Conservation (phyloP, 64 coral and sea anemone genomes). For the Pocillopora verrucosa region DNA sequence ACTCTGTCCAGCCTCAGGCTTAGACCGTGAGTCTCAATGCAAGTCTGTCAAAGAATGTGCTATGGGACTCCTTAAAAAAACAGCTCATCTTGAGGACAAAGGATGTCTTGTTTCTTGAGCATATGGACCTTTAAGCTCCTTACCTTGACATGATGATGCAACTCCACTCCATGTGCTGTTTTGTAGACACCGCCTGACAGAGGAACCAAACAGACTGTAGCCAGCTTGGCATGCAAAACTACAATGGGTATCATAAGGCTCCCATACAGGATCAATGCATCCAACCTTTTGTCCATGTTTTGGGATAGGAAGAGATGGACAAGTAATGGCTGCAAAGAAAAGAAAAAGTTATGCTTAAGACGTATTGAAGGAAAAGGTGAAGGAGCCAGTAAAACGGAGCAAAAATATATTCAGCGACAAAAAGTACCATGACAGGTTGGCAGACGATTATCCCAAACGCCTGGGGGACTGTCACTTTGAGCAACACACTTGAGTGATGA, state of each 20-base stretch:
- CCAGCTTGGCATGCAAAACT: conserved; percentile 47
- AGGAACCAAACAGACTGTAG: conserved; percentile 23
- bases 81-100: too few species aligned
- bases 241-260: conserved; percentile 36
- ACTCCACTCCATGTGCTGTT: conserved; percentile 52
- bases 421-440: conserved; percentile 5
- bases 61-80: too few species aligned
- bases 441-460: conserved; percentile 20
- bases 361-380: too few species aligned
- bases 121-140: not conserved
- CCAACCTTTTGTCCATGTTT: conserved; percentile 14
- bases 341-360: too few species aligned
- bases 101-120: too few species aligned
- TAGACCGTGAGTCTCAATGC: too few species aligned
- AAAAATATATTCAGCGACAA: not conserved
- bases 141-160: conserved; percentile 33
- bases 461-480: not conserved
- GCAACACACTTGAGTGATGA: conserved; percentile 16
- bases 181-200: conserved; percentile 24
- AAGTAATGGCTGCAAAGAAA: conserved; percentile 9
- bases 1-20: too few species aligned
- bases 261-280: not conserved
- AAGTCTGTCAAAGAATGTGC: too few species aligned
- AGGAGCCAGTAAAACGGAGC: not conserved
- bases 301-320: conserved; percentile 11